Base-by-base conservation (phyloP, 2,113 vertebrate species). In the Tyto alba region DNA sequence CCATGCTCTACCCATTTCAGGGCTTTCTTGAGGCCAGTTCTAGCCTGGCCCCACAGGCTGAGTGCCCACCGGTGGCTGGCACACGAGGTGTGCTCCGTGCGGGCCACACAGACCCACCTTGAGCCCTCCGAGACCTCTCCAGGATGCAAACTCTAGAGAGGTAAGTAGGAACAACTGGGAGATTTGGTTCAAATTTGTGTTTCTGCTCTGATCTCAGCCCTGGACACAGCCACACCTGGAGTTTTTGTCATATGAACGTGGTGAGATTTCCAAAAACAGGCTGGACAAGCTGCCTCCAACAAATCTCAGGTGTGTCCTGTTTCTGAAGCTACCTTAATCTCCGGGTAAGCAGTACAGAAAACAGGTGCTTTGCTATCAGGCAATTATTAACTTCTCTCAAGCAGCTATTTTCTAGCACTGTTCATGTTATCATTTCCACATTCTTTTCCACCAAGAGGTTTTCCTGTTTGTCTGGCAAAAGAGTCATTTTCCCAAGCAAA, bases 361-460 rank as follows among this genome's bases (percentile, higher is more conserved):
- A 52, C 89, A 96, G 77, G 79, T 57, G 52, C 79, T 85, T 64
- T 40, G 25, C 47, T 60, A 66, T 62, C 41, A 59, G 69, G 50
- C 71, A 53, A 55, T 40, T 29, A 38, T n/a, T 63, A 74, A 77
- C 72, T 76, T 72, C 93, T 90, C 79, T n/a, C 45, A 79, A 92
- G 77, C n/a, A 81, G 81, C 77, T 67, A 17, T 57, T 93, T 85
- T 52, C 32, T 62, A 66, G 36, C 69, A 34, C 18, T 90, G 55
- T 43, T 64, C 62, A 38, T 1, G 0, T 67, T 38, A 72, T 8
- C 5, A 1, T 83, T 71, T 84, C 40, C 80, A 64, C 59, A 80
- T 88, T 74, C 76, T 67, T 47, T 88, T 94, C 76, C 52, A 88
- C 27, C 30, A 72, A 93, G 89, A 88, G 73, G 74, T 74, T 30